These are phyloP conservation scores for Siniperca undulata DNA, from an alignment of 2,797 vertebrate species.

Conservation along the genomic window DNA sequence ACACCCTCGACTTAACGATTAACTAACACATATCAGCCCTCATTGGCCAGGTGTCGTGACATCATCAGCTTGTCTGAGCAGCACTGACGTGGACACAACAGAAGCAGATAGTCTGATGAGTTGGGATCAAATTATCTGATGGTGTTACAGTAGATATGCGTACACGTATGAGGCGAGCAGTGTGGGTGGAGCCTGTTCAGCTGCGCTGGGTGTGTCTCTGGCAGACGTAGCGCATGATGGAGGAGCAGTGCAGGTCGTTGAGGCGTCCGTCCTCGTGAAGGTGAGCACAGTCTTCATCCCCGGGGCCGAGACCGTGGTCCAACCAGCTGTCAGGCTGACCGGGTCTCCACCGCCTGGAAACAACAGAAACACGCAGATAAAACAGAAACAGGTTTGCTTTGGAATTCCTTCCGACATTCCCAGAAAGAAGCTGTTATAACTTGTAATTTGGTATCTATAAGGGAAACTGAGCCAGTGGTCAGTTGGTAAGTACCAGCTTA, in stretches of 20 bases:
- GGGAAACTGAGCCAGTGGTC: too few relatives aligned
- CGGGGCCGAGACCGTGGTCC: slow-evolving; percentile 56
- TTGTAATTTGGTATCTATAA: too few relatives aligned
- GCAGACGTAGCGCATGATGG: slow-evolving; percentile 78
- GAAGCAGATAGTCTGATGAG: not conserved
- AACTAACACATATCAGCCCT: too few relatives aligned
- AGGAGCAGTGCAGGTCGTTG: slow-evolving; percentile 84
- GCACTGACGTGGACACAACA: not conserved
- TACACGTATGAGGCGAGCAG: not conserved
- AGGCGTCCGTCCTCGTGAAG: slow-evolving; percentile 72
- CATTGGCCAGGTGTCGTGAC: too few relatives aligned
- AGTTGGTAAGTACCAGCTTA: too few relatives aligned
- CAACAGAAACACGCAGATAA: too few relatives aligned
- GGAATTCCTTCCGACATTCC: too few relatives aligned
- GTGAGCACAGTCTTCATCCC: slow-evolving; percentile 86
- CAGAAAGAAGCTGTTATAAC: too few relatives aligned
- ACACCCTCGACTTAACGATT: too few relatives aligned
- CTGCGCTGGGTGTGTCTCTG: slow-evolving; percentile 61
- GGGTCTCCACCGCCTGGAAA: slow-evolving; percentile 79
- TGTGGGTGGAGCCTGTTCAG: not conserved
- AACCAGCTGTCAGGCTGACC: slow-evolving; percentile 84
- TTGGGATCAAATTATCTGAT: not conserved
- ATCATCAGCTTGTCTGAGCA: too few relatives aligned
- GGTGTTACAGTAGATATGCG: not conserved
- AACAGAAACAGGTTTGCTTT: too few relatives aligned